Evolutionary conservation across 2,888 invertebrate genomes (phyloP).

Genomic region (Marasmarcha lunaedactyla): DNA sequence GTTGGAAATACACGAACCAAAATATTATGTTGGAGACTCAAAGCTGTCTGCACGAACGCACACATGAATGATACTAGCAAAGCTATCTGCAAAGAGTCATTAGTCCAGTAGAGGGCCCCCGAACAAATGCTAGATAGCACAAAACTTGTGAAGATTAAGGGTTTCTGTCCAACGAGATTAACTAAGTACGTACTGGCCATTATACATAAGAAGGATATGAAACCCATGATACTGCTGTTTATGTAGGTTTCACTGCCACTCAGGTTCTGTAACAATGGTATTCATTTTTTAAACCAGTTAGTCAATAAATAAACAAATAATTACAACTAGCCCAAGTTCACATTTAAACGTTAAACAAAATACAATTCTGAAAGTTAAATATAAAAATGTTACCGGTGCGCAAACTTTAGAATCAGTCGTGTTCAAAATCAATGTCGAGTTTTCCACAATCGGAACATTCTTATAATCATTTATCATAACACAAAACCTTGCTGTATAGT

Average conservation of each 20-base stretch:
- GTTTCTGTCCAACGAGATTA: slow-evolving; percentile 25
- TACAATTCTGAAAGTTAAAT: too few species aligned
- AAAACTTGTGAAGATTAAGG: slow-evolving; percentile 23
- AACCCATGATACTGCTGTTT: slow-evolving; percentile 29
- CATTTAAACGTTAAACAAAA: too few species aligned
- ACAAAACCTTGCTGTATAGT: slow-evolving; percentile 26
- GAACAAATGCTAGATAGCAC: slow-evolving; percentile 24
- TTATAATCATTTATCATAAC: slow-evolving; percentile 29
- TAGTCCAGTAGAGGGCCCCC: slow-evolving; percentile 28
- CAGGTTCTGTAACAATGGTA: slow-evolving; percentile 25
- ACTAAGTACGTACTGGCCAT: slow-evolving; percentile 24
- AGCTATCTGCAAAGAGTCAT: slow-evolving; percentile 29
- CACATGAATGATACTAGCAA: slow-evolving; percentile 29
- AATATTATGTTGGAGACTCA: slow-evolving; percentile 29
- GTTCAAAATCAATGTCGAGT: slow-evolving; percentile 5
- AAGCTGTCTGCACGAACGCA: slow-evolving; percentile 29
- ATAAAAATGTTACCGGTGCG: slow-evolving; percentile 34
- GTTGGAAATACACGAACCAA: slow-evolving; percentile 36
- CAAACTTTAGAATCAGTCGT: slow-evolving; percentile 19
- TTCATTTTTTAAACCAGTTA: not conserved
- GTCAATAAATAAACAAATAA: not conserved
- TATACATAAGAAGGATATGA: slow-evolving; percentile 24
- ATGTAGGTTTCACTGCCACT: slow-evolving; percentile 33
- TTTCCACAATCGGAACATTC: slow-evolving; percentile 8
- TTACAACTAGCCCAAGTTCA: not conserved